Percentiles rank a stretch among this genome's conserved stretches.
These are phyloP conservation scores for Menura novaehollandiae DNA, from an alignment of 2,113 vertebrate genomes.

Conservation along the genomic window DNA sequence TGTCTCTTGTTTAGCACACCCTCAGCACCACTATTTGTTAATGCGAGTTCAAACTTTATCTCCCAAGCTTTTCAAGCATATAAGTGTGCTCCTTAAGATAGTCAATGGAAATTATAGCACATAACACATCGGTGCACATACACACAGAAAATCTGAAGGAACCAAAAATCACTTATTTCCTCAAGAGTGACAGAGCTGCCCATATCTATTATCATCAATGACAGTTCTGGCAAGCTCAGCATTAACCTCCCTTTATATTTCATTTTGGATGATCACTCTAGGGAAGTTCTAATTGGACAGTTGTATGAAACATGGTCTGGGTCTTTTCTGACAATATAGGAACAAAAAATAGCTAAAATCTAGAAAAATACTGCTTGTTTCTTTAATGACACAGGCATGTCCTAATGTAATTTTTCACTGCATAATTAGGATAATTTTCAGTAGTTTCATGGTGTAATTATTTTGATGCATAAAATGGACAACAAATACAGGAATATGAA, in stretches of 20 bases:
- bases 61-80: not conserved
- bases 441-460: not conserved
- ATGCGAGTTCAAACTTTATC: not conserved
- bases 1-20: not conserved
- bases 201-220: not conserved
- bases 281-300: not conserved
- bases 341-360: not conserved
- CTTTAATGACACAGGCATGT: not conserved
- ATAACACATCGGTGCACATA: not conserved
- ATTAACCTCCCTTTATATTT: conserved; percentile 26
- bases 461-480: not conserved
- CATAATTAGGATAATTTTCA: not conserved
- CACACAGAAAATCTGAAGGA: not conserved
- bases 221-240: not conserved
- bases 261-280: not conserved
- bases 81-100: not conserved
- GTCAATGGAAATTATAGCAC: not conserved
- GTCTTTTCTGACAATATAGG: not conserved
- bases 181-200: not conserved
- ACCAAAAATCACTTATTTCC: not conserved
- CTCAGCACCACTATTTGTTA: not conserved
- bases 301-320: not conserved
- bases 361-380: not conserved
- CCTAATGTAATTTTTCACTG: not conserved
- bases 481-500: not conserved